Conservation (phyloP, 23 tunicate species). For the Corella eumyota region DNA sequence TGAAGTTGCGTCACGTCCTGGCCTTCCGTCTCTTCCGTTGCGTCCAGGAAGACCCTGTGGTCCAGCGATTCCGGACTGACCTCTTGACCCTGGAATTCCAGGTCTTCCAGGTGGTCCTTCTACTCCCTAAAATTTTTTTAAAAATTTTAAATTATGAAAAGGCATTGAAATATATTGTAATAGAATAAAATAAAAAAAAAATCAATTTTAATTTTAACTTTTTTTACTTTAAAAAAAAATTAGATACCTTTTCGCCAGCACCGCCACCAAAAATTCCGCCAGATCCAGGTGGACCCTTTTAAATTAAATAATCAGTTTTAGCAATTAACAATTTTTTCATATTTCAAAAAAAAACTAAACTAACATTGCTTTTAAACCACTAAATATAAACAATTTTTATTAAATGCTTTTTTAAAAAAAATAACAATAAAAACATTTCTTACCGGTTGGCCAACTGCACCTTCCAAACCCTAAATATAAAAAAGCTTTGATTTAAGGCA, state of each 20-base stretch:
- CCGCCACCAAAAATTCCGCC: constrained; percentile 18
- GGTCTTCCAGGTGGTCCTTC: constrained; percentile 15
- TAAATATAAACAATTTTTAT: no score
- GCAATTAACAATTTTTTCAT: not conserved
- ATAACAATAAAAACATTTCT: no score
- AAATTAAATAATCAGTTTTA: no score
- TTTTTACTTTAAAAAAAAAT: no score
- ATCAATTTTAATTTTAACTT: no score
- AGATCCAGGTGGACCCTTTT: constrained; percentile 9
- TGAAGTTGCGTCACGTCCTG: no score
- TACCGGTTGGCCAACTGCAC: constrained; percentile 34
- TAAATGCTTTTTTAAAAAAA: no score
- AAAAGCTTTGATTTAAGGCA: not conserved
- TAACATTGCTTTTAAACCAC: no score
- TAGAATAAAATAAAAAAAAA: no score
- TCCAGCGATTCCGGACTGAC: constrained; percentile 16
- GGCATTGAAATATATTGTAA: no score
- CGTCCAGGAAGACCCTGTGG: constrained; percentile 19
- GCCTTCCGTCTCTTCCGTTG: constrained; percentile 1
- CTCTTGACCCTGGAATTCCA: constrained; percentile 30
- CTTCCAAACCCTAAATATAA: constrained; percentile 16
- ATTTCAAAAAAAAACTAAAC: no score
- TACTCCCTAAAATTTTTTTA: constrained; percentile 7
- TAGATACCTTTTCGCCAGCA: constrained; percentile 15
- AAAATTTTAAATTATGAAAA: no score